Evolutionary conservation across 2,113 vertebrate species (phyloP).

Genomic region (Globicephala melas): DNA sequence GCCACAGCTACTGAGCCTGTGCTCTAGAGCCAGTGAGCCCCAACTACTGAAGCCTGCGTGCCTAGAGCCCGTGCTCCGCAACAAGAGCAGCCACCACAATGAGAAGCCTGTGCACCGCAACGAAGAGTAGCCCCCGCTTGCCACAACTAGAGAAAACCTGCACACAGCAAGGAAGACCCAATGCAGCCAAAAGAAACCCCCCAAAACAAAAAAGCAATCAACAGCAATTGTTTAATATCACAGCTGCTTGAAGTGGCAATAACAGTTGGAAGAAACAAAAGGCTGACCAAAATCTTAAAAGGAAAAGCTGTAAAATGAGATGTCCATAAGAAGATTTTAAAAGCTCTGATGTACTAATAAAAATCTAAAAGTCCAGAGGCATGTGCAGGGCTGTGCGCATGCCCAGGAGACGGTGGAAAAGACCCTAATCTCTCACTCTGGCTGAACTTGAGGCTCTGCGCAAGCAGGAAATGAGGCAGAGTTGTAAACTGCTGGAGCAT

Average conservation of each 20-base stretch:
- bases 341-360: not conserved
- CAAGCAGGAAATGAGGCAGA: not conserved
- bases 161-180: too few species aligned
- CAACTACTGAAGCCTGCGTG: too few species aligned
- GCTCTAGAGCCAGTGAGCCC: too few species aligned
- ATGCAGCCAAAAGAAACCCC: too few species aligned
- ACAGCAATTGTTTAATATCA: not conserved
- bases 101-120: too few species aligned
- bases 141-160: too few species aligned
- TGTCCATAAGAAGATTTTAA: not conserved
- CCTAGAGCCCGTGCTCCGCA: too few species aligned
- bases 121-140: too few species aligned
- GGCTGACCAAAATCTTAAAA: not conserved
- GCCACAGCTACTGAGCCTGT: too few species aligned
- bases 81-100: too few species aligned
- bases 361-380: not conserved
- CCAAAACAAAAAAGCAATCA: not conserved
- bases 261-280: not conserved
- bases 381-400: not conserved
- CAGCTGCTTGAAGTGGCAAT: not conserved
- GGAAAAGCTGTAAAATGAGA: not conserved
- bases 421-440: not conserved
- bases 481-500: not conserved
- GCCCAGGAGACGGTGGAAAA: not conserved
- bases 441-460: too few species aligned